Evolutionary conservation across 2,113 vertebrate genomes (phyloP).

Genomic region (Microcebus ravelobensis): DNA sequence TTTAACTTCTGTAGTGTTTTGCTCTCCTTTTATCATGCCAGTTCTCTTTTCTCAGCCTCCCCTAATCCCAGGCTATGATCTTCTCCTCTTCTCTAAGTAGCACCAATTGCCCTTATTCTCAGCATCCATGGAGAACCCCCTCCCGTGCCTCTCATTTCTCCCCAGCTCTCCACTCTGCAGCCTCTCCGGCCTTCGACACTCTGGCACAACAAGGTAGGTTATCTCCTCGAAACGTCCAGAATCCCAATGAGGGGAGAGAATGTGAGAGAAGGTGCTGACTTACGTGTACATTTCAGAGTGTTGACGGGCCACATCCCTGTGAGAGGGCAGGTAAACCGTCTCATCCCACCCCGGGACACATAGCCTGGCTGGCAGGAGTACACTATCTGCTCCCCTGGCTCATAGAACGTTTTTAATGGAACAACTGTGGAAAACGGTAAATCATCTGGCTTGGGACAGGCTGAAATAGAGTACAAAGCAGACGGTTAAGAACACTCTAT

Average conservation of each 20-base stretch:
- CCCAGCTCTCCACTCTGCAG: accelerated
- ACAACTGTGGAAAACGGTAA: conserved; percentile 74
- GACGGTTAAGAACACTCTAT: not conserved
- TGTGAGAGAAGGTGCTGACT: conserved; percentile 68
- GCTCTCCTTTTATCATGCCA: not conserved
- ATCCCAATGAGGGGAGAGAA: not conserved
- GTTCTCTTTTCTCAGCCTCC: not conserved
- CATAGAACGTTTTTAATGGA: conserved; percentile 83
- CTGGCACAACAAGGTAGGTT: too few species aligned
- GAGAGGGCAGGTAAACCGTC: conserved; percentile 84
- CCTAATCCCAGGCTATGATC: not conserved
- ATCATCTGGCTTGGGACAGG: conserved; percentile 86
- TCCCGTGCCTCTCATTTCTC: not conserved
- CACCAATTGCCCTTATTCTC: too few species aligned
- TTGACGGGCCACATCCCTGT: conserved; percentile 87
- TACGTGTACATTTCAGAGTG: conserved; percentile 88
- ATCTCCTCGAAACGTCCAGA: not conserved
- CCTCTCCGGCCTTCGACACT: not conserved
- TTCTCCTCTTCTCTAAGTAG: not conserved
- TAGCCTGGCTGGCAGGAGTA: conserved; percentile 88
- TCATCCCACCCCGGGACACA: conserved; percentile 73
- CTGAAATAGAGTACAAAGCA: conserved; percentile 80
- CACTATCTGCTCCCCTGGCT: conserved; percentile 81
- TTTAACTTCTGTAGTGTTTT: not conserved
- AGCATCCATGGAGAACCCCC: not conserved